Percentiles rank a stretch among this genome's conserved stretches.
Evolutionary conservation across 2,113 vertebrate species (phyloP).

Genomic region (Gasterosteus aculeatus): DNA sequence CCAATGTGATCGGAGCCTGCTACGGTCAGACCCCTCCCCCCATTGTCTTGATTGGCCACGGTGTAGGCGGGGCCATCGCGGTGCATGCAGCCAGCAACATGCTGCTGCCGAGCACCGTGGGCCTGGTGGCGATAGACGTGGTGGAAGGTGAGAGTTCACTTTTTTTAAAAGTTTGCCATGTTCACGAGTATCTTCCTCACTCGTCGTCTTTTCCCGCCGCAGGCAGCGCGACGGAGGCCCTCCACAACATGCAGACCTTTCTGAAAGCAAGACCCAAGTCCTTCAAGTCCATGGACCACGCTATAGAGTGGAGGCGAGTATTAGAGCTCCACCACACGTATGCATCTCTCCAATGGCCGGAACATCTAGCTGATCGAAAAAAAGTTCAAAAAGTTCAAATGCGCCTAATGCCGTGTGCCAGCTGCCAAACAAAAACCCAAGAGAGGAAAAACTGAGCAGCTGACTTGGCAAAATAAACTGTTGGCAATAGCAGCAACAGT

Average conservation of each 20-base stretch:
- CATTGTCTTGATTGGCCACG: slow-evolving; percentile 74
- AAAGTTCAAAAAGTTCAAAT: too few species aligned
- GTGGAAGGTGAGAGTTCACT: slow-evolving; percentile 65
- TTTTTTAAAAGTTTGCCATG: not conserved
- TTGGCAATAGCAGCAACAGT: too few species aligned
- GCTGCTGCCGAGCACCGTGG: slow-evolving; percentile 65
- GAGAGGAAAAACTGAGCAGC: too few species aligned
- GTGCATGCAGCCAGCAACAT: slow-evolving; percentile 66
- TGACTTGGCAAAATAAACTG: too few species aligned
- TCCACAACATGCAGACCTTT: slow-evolving; percentile 80
- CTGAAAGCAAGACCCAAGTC: slow-evolving; percentile 75
- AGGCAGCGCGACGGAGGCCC: slow-evolving; percentile 76
- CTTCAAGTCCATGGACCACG: slow-evolving; percentile 79
- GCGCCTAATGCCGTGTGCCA: too few species aligned
- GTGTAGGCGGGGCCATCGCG: slow-evolving; percentile 75
- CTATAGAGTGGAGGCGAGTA: slow-evolving; percentile 78
- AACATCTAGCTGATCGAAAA: not conserved
- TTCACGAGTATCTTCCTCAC: not conserved
- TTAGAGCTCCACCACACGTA: not conserved
- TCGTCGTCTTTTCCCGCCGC: not conserved
- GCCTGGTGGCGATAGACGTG: slow-evolving; percentile 74
- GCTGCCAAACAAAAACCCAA: too few species aligned
- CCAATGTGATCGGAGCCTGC: slow-evolving; percentile 72
- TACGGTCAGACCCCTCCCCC: slow-evolving; percentile 73
- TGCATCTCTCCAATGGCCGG: not conserved